phyloP scores from a whole-genome alignment of 2,113 vertebrate genomes.

The Bostrychus sinensis region DNA sequence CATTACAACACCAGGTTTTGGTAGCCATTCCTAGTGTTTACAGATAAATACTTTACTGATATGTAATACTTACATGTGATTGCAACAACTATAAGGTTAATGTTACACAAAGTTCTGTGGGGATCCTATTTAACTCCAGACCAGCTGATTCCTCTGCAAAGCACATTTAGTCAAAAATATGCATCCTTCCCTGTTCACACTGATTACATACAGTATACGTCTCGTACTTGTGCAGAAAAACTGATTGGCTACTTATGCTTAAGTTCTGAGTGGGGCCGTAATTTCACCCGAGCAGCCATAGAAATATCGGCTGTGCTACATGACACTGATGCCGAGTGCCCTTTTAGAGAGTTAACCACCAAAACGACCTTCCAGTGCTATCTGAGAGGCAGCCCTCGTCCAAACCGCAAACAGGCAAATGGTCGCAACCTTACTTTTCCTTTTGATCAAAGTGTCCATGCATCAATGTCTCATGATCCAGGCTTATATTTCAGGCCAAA shows the following conservation, averaged over 20 bases:
- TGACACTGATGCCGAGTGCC: constrained; percentile 62
- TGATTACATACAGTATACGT: neutral
- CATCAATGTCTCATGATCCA: constrained; percentile 46
- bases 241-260: constrained; percentile 1
- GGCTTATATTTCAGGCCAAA: constrained; percentile 50
- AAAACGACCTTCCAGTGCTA: constrained; percentile 68
- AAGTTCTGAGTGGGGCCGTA: constrained; percentile 2
- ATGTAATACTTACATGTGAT: no score
- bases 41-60: no score
- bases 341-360: constrained; percentile 65
- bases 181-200: no score
- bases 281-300: constrained; percentile 19
- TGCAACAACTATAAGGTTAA: no score
- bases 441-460: constrained; percentile 64
- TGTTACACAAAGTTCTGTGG: no score
- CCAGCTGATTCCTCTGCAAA: no score
- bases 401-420: constrained; percentile 68
- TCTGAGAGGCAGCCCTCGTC: constrained; percentile 58
- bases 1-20: no score
- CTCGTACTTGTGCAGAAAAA: no score
- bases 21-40: no score
- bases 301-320: constrained; percentile 47
- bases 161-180: no score
- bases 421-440: constrained; percentile 56
- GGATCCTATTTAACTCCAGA: no score